These are phyloP conservation scores for Spisula subtruncata DNA, from an alignment of 2,888 invertebrate species.

Conservation along the genomic window DNA sequence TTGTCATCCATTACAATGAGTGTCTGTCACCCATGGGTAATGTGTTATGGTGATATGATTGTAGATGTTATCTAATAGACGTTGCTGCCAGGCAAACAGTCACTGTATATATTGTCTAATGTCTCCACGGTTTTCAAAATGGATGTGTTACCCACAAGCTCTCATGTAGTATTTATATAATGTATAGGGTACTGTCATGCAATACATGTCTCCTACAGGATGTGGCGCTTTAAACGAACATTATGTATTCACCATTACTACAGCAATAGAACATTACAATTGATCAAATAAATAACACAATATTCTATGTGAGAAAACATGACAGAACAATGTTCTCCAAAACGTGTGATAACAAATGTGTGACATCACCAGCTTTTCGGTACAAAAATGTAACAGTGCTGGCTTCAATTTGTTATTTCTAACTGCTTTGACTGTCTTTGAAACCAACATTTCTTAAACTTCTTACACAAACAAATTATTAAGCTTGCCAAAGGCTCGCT, in stretches of 20 bases:
- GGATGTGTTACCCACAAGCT: neutral
- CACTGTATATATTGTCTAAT: neutral
- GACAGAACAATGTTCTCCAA: no score
- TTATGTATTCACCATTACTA: neutral
- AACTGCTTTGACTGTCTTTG: no score
- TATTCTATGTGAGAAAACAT: no score
- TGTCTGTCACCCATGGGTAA: slow-evolving; percentile 6
- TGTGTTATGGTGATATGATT: neutral
- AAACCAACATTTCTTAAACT: no score
- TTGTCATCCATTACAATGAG: slow-evolving; percentile 1
- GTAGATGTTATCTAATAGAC: neutral
- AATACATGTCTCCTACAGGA: neutral
- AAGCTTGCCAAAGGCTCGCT: no score
- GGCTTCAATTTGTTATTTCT: no score
- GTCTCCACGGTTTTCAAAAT: neutral
- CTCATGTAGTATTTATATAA: no score
- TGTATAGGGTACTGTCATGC: neutral
- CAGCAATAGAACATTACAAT: neutral
- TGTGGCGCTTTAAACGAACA: neutral
- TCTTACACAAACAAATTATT: no score
- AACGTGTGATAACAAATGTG: no score
- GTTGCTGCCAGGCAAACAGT: neutral
- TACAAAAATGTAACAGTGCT: no score
- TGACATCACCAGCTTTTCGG: no score
- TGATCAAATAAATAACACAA: no score